Percentiles rank a stretch among this genome's conserved stretches.
phyloP scores from a whole-genome alignment of 1,140 invertebrate genomes.

The Epicauta chinensis region DNA sequence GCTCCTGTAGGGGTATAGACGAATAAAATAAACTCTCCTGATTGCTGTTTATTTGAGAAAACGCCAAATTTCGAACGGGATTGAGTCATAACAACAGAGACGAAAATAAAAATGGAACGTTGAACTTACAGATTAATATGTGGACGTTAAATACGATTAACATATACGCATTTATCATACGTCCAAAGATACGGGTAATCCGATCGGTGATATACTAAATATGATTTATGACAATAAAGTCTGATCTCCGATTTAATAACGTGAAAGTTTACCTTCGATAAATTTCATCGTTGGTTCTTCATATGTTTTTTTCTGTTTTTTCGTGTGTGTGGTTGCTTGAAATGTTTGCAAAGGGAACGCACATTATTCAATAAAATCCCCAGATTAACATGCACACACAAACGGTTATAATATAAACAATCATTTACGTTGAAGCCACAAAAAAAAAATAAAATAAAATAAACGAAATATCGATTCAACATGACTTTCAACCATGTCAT shows the following conservation, averaged over 20 bases:
- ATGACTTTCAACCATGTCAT: too few relatives aligned
- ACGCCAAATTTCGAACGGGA: too few relatives aligned
- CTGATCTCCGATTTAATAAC: constrained; percentile 16
- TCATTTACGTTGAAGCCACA: too few relatives aligned
- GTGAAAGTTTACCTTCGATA: constrained; percentile 16
- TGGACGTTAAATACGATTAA: constrained; percentile 14
- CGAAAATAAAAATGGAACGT: constrained; percentile 10
- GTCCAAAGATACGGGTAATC: constrained; percentile 12
- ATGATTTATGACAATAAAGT: constrained; percentile 14
- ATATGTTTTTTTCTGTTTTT: too few relatives aligned
- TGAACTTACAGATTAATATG: constrained; percentile 10
- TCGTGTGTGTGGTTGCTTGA: constrained; percentile 1
- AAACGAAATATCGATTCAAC: too few relatives aligned
- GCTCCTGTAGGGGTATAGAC: too few relatives aligned
- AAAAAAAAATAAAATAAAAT: too few relatives aligned
- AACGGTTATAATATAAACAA: not conserved
- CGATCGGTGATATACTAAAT: constrained; percentile 18
- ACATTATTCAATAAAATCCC: constrained; percentile 14
- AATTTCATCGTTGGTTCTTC: constrained; percentile 1
- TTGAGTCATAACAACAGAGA: constrained; percentile 11
- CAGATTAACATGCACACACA: constrained; percentile 8
- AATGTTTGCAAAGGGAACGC: constrained; percentile 7
- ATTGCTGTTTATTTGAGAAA: too few relatives aligned
- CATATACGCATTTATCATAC: constrained; percentile 12
- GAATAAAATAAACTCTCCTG: too few relatives aligned